These are phyloP conservation scores for Diorhabda sublineata DNA, from an alignment of 1,140 invertebrate genomes.

Conservation along the genomic window DNA sequence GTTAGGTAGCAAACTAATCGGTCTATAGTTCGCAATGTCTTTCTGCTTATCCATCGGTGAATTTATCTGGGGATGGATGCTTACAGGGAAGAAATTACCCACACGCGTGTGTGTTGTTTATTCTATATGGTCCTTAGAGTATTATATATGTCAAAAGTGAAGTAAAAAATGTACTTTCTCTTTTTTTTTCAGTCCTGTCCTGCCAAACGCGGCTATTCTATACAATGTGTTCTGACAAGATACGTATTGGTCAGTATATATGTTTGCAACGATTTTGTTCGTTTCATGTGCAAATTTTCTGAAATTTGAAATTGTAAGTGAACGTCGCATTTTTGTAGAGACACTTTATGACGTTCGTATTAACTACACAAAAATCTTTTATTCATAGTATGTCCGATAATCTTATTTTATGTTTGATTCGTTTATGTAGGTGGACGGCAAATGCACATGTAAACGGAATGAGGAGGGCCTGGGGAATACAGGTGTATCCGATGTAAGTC, in stretches of 20 bases:
- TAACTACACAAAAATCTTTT: conserved; percentile 1
- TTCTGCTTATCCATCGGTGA: too few species aligned
- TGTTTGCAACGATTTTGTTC: background rate
- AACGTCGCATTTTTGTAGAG: background rate
- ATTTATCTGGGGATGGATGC: too few species aligned
- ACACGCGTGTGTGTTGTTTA: too few species aligned
- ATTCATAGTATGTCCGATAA: background rate
- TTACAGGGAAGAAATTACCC: too few species aligned
- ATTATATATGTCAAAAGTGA: too few species aligned
- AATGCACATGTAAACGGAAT: background rate
- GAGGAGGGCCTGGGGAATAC: background rate
- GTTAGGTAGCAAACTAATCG: too few species aligned
- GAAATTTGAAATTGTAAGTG: conserved; percentile 3
- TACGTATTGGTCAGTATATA: background rate
- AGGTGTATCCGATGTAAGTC: background rate
- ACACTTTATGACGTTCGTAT: background rate
- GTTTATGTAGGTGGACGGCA: background rate
- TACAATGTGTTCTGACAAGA: too few species aligned
- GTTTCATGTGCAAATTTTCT: conserved; percentile 1
- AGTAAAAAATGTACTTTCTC: too few species aligned
- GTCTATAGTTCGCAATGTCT: too few species aligned
- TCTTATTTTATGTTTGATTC: background rate
- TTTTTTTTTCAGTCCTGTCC: too few species aligned
- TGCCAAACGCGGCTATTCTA: too few species aligned
- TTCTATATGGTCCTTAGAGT: too few species aligned